Percentiles rank a stretch among this genome's conserved stretches.
Evolutionary conservation across 2,113 vertebrate species (phyloP).

Genomic region (Nansenia antarctica): DNA sequence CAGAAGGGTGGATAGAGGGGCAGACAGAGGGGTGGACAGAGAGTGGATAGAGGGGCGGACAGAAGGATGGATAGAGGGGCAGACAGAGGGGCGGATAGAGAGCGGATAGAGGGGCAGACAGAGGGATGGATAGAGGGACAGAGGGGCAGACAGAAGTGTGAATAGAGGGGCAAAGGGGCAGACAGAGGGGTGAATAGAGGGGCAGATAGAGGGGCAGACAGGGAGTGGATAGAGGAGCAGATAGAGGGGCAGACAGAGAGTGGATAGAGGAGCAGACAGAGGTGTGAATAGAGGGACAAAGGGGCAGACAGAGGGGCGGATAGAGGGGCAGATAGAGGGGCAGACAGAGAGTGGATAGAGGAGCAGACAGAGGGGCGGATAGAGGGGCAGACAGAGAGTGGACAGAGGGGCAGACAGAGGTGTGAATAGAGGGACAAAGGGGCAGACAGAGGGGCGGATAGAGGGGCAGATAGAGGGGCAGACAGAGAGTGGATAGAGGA

Average conservation of each 20-base stretch:
- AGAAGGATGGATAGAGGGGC: conserved; percentile 86
- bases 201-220: conserved; percentile 91
- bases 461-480: conserved; percentile 86
- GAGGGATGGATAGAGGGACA: conserved; percentile 89
- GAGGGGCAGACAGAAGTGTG: conserved; percentile 85
- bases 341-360: conserved; percentile 90
- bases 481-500: conserved; percentile 90
- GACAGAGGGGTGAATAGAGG: conserved; percentile 89
- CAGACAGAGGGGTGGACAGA: conserved; percentile 89
- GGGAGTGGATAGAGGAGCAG: conserved; percentile 89
- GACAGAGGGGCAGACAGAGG: conserved; percentile 89
- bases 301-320: conserved; percentile 90
- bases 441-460: conserved; percentile 91
- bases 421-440: conserved; percentile 88
- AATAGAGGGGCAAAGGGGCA: no score
- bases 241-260: conserved; percentile 85
- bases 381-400: conserved; percentile 90
- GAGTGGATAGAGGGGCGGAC: conserved; percentile 92
- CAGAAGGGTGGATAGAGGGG: conserved; percentile 87
- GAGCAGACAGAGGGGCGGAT: conserved; percentile 85
- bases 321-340: conserved; percentile 87
- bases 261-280: conserved; percentile 91
- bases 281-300: conserved; percentile 84
- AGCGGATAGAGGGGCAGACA: conserved; percentile 85
- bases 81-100: conserved; percentile 90